These are phyloP conservation scores for Parthenolecanium corni DNA, from an alignment of 2,888 invertebrate genomes.

Conservation along the genomic window DNA sequence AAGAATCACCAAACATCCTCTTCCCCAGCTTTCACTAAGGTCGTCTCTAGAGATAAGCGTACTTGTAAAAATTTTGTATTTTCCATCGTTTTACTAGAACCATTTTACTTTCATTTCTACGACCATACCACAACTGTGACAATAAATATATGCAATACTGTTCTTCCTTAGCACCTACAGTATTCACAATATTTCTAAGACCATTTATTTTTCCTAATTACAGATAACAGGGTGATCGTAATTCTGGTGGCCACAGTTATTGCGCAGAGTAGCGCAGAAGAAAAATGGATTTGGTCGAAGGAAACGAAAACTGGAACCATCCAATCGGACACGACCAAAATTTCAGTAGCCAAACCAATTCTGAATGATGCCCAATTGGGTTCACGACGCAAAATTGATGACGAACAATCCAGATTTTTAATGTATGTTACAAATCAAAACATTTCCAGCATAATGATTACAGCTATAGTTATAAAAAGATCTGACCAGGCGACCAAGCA, in stretches of 20 bases:
- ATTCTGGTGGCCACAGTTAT: background rate
- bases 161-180: background rate
- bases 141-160: too few species aligned
- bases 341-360: conserved; percentile 21
- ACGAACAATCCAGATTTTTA: conserved; percentile 11
- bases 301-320: conserved; percentile 12
- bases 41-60: too few species aligned
- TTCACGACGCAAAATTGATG: conserved; percentile 15
- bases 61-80: too few species aligned
- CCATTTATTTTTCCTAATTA: background rate
- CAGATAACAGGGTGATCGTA: background rate
- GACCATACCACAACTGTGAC: background rate
- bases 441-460: too few species aligned
- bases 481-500: too few species aligned
- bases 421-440: too few species aligned
- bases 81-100: background rate
- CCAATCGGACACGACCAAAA: conserved; percentile 7
- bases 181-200: conserved; percentile 1
- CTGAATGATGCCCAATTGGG: conserved; percentile 5
- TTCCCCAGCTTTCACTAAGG: too few species aligned
- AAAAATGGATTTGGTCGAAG: conserved; percentile 30
- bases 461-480: too few species aligned
- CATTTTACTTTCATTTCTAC: conserved; percentile 8
- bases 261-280: conserved; percentile 20
- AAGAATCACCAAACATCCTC: too few species aligned